A percentile compares a stretch with the other conserved stretches of the same genome.
These are phyloP conservation scores for Cerastis rubricosa DNA, from an alignment of 2,888 invertebrate species.

Conservation along the genomic window DNA sequence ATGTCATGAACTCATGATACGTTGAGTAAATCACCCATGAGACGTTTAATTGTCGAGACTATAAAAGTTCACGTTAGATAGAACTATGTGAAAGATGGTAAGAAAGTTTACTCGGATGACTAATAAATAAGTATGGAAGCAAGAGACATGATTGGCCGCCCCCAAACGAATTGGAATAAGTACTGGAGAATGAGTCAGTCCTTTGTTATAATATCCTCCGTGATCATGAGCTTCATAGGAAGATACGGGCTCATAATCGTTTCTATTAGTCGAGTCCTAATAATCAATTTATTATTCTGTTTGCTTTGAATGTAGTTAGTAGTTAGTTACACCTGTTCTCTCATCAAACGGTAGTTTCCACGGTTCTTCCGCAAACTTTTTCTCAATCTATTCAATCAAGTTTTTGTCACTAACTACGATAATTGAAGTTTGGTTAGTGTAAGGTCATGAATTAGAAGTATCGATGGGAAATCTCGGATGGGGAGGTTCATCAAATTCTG, in stretches of 20 bases:
- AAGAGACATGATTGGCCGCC: neutral
- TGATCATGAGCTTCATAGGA: slow-evolving; percentile 22
- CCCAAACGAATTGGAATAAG: neutral
- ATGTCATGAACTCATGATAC: slow-evolving; percentile 2
- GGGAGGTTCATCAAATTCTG: slow-evolving; percentile 50
- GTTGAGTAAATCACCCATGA: neutral
- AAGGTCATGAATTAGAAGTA: slow-evolving; percentile 62
- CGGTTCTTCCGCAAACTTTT: slow-evolving; percentile 64
- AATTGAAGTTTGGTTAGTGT: slow-evolving; percentile 59
- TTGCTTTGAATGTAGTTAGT: slow-evolving; percentile 41
- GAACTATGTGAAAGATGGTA: neutral
- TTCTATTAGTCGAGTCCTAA: slow-evolving; percentile 35
- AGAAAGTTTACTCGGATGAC: neutral
- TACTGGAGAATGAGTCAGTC: neutral
- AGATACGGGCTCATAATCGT: slow-evolving; percentile 35
- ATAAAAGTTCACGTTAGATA: neutral
- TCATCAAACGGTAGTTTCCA: slow-evolving; percentile 63
- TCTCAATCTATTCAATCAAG: slow-evolving; percentile 61
- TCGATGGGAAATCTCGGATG: slow-evolving; percentile 53
- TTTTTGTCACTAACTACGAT: slow-evolving; percentile 58
- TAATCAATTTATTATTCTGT: slow-evolving; percentile 46
- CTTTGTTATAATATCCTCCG: slow-evolving; percentile 7
- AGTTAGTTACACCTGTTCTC: slow-evolving; percentile 47
- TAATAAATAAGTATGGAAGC: neutral
- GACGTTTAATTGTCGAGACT: slow-evolving; percentile 1